These are phyloP conservation scores for Brachyhypopomus gauderio DNA, from an alignment of 2,113 vertebrate genomes.

Conservation along the genomic window DNA sequence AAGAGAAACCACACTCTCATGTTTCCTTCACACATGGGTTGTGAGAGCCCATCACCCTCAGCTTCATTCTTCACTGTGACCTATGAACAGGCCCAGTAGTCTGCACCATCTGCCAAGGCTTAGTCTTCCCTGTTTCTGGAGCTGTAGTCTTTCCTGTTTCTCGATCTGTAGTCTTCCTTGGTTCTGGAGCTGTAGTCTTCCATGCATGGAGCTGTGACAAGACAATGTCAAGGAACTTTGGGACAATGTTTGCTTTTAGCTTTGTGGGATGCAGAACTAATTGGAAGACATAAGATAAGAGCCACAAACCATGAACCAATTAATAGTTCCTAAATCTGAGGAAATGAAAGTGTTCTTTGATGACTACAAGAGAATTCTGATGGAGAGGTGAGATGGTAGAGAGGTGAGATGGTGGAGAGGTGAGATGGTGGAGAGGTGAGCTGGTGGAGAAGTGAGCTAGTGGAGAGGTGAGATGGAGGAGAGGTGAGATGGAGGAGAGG, in stretches of 20 bases:
- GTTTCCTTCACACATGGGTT: constrained; percentile 5
- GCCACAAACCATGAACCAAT: constrained; percentile 43
- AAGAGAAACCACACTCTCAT: constrained; percentile 14
- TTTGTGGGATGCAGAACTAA: constrained; percentile 33
- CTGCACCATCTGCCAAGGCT: constrained; percentile 18
- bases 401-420: too few species aligned
- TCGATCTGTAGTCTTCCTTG: constrained; percentile 2
- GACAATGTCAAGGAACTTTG: neutral
- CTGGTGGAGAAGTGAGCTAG: neutral
- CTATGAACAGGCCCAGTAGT: constrained; percentile 22
- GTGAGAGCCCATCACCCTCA: neutral
- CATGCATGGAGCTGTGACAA: neutral
- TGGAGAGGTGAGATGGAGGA: too few species aligned
- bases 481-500: neutral
- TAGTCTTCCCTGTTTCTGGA: neutral
- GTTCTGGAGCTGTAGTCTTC: constrained; percentile 4
- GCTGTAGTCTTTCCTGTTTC: neutral
- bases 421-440: neutral
- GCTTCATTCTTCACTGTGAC: constrained; percentile 3
- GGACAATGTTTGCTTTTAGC: constrained; percentile 38
- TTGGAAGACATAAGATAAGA: constrained; percentile 37
- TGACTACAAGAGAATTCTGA: neutral
- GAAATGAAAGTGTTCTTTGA: constrained; percentile 31
- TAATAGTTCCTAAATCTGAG: constrained; percentile 39
- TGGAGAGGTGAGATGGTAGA: neutral